Evolutionary conservation across 2,797 vertebrate species (phyloP), one percentile per base, ranked within the genome.

Genomic region (Hoplostethus atlanticus): DNA sequence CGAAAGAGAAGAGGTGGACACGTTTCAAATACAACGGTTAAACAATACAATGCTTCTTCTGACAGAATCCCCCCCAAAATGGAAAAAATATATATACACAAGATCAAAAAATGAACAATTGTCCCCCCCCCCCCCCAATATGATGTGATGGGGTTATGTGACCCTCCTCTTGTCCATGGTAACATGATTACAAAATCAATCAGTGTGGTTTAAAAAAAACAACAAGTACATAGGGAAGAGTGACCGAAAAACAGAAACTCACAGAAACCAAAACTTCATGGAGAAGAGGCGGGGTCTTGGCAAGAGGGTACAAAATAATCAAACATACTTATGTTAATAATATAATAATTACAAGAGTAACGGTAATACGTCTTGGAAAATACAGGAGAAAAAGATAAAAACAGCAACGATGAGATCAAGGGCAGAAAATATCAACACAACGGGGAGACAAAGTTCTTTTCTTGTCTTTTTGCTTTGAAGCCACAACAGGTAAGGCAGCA

Each of bases 41-140:
- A 93, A 92, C 87, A 90, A 84, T 85, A 84, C 87, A 88, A 88
- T 75, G 81, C 74, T 89, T 81, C 84, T 87, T 93, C 87, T 89
- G 90, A 92, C 86, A 90, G 68, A 88, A 90, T 89, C 84, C 89
- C 78, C 89, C 50, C 34, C 82, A 85, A 77, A 91, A 89, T 76
- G 47, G 76, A 87, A 89, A 93, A 91, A 82, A 89, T 71, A 91
- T 89, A 88, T 89, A 93, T 86, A 83, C 66, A 93, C 63, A 83
- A 87, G 73, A 90, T 83, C 68, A 79, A 89, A 90, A 81, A 52
- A 63, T 74, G 73, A 56, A 76, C 31, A 71, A 68, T 2, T 4
- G 34, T 34, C 6, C 4, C 6, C 50, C 0, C 59, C 72, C 80
- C 46, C 71, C 71, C 73, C 79, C 75, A 82, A 78, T 83, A 76